Evolutionary conservation across 2,797 vertebrate species (phyloP).

Genomic region (Peromyscus nudipes): DNA sequence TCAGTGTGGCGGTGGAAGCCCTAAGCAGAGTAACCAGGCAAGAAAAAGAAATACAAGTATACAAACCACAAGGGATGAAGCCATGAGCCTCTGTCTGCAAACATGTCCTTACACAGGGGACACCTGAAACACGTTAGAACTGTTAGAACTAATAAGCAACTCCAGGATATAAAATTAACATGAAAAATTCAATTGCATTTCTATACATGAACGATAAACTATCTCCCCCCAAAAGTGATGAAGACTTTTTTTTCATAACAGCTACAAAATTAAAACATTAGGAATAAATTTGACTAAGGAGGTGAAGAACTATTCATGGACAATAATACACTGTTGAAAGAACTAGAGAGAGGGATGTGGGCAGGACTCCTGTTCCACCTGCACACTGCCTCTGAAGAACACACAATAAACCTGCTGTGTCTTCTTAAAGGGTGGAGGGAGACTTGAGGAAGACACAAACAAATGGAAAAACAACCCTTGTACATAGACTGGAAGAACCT

Average conservation of each 20-base stretch:
- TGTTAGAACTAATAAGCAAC: neutral
- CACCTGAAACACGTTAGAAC: neutral
- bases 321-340: neutral
- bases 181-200: neutral
- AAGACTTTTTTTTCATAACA: neutral
- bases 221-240: neutral
- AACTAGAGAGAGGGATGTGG: too few relatives aligned
- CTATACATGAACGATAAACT: neutral
- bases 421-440: too few relatives aligned
- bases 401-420: neutral
- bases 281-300: neutral
- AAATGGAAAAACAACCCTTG: neutral
- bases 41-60: neutral
- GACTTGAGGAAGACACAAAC: neutral
- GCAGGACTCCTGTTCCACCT: neutral
- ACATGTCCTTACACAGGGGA: neutral
- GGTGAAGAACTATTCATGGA: neutral
- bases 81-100: neutral
- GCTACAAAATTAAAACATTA: neutral
- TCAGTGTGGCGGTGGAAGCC: neutral
- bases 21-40: neutral
- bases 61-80: neutral
- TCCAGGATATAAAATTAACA: neutral
- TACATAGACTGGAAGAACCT: neutral
- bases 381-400: neutral